A percentile compares a stretch with the other conserved stretches of the same genome.
These are phyloP conservation scores for Anarsia innoxiella DNA, from an alignment of 2,888 invertebrate species.

Conservation along the genomic window DNA sequence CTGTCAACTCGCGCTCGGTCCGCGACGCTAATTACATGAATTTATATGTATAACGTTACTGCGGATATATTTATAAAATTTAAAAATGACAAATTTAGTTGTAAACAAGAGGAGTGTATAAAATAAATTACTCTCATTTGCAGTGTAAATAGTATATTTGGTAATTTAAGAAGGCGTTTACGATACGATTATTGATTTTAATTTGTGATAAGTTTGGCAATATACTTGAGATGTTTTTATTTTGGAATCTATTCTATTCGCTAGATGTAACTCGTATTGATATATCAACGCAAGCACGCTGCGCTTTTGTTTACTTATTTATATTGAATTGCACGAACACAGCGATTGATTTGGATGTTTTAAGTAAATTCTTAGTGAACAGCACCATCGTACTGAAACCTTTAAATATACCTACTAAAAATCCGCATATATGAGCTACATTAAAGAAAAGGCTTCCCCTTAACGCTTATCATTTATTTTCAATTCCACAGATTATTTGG, in stretches of 20 bases:
- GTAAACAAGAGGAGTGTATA: slow-evolving; percentile 53
- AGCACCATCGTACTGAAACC: no score
- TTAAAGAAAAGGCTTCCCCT: background rate
- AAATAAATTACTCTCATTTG: slow-evolving; percentile 61
- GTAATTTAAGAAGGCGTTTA: slow-evolving; percentile 42
- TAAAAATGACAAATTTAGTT: slow-evolving; percentile 67
- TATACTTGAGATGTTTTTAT: slow-evolving; percentile 41
- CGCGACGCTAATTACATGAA: slow-evolving; percentile 39
- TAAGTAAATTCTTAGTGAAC: no score
- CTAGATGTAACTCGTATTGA: slow-evolving; percentile 38
- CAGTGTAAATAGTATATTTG: slow-evolving; percentile 67
- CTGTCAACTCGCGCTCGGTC: background rate
- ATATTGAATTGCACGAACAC: slow-evolving; percentile 27
- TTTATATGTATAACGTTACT: slow-evolving; percentile 56
- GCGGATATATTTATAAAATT: slow-evolving; percentile 53
- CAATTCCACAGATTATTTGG: slow-evolving; percentile 13
- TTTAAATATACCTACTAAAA: background rate
- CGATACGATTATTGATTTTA: slow-evolving; percentile 31
- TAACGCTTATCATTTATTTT: slow-evolving; percentile 5
- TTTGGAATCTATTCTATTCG: slow-evolving; percentile 39
- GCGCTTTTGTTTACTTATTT: slow-evolving; percentile 8
- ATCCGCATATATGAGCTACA: background rate
- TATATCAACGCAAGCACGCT: slow-evolving; percentile 20
- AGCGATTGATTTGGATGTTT: slow-evolving; percentile 50
- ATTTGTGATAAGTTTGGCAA: slow-evolving; percentile 66